Evolutionary conservation across 2,113 vertebrate species (phyloP).

Genomic region (Tupaia chinensis): DNA sequence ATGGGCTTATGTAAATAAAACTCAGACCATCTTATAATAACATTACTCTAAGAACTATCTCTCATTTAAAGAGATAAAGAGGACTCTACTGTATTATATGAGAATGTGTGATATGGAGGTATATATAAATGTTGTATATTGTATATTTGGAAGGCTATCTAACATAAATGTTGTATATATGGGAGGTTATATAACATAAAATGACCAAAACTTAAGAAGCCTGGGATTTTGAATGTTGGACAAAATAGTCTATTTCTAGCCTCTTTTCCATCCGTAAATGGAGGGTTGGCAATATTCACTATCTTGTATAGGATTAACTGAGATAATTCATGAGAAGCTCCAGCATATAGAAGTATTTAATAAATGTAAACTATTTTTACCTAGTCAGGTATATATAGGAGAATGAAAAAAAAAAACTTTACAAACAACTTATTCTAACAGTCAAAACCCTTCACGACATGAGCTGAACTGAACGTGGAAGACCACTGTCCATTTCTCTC

Average conservation of each 20-base stretch:
- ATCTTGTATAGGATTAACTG: not conserved
- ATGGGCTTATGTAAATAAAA: not conserved
- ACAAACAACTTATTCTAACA: not conserved
- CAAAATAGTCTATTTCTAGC: not conserved
- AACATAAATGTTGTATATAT: not conserved
- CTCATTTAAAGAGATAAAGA: not conserved
- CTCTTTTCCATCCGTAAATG: not conserved
- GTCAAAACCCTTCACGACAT: not conserved
- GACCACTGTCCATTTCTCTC: not conserved
- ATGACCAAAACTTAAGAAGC: not conserved
- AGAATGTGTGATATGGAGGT: not conserved
- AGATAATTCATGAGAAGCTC: not conserved
- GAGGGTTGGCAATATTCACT: not conserved
- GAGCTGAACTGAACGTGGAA: not conserved
- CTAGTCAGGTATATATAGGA: not conserved
- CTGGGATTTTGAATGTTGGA: not conserved
- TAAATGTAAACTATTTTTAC: not conserved
- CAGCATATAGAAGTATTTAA: not conserved
- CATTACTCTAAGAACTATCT: not conserved
- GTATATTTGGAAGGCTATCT: not conserved
- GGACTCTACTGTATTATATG: not conserved
- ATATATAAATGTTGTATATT: not conserved
- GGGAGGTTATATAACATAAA: not conserved
- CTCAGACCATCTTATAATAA: not conserved
- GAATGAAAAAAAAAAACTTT: constrained; percentile 8